Conservation (phyloP, 53 echinoderm and acorn worm species). For the Luidia sarsii region DNA sequence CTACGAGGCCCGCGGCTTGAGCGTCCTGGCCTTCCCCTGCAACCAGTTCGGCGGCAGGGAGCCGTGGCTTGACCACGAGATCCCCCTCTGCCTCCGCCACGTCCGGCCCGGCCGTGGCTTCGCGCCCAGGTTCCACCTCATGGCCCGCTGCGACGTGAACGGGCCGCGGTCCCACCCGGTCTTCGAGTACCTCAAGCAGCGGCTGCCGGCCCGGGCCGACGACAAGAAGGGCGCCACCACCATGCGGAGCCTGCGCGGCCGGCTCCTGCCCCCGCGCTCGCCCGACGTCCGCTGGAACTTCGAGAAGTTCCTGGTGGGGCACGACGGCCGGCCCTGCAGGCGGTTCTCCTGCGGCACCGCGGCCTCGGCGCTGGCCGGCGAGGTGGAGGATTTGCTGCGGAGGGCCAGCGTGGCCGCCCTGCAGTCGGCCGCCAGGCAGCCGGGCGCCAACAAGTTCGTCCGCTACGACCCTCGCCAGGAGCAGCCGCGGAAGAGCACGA, state of each 20-base stretch:
- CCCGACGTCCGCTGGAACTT: constrained; percentile 69
- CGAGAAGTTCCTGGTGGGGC: constrained; percentile 71
- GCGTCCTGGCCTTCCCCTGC: constrained; percentile 71
- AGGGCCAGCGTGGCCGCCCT: neutral
- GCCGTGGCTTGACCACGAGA: constrained; percentile 68
- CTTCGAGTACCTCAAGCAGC: constrained; percentile 71
- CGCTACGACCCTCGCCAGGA: constrained; percentile 27
- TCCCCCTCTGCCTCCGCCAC: constrained; percentile 54
- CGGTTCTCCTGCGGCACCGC: constrained; percentile 39
- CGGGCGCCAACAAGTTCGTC: constrained; percentile 25
- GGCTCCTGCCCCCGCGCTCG: constrained; percentile 4
- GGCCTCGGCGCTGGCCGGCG: constrained; percentile 23
- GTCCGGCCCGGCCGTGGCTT: constrained; percentile 71
- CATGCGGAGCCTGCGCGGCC: constrained; percentile 30
- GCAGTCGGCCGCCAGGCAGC: neutral
- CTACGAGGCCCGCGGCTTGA: constrained; percentile 51
- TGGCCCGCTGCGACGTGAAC: constrained; percentile 65
- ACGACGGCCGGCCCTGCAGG: constrained; percentile 60
- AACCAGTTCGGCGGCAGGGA: constrained; percentile 61
- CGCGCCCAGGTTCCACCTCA: constrained; percentile 64
- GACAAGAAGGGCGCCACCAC: constrained; percentile 22
- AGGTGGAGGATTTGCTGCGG: constrained; percentile 41
- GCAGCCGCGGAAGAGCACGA: neutral
- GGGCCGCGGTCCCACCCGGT: constrained; percentile 59
- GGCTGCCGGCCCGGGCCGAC: constrained; percentile 43